Evolutionary conservation across 1,140 invertebrate genomes (phyloP), one percentile per base, ranked within the genome.

Genomic region (Muscidifurax raptorellus): DNA sequence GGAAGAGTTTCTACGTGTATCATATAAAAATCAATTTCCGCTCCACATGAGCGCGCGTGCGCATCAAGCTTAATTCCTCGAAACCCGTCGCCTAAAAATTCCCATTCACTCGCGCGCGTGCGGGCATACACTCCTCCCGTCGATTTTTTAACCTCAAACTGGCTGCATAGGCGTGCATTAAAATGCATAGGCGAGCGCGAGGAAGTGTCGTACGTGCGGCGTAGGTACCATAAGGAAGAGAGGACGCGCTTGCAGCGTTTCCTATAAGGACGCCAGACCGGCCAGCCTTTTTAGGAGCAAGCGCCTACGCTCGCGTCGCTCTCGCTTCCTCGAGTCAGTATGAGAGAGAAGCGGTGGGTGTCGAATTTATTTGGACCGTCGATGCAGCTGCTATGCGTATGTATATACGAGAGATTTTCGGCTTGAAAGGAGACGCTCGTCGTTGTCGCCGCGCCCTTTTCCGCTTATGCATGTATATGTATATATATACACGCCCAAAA

Each of bases 231-330:
- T 30, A 36, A 72, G 18, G 71, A 36, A 72, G 71, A 72, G 30
- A 36, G 18, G 71, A 36, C 15, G 32, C 25, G 69, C 15, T 28
- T 28, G 71, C n/a, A n/a, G n/a, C 71, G 18, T 36, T 72, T 72
- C 30, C 71, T 72, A 72, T 72, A 72, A n/a, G 30, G 71, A 59
- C 52, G 22, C 52, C 52, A 71, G 67, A 71, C 27, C 30, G 74
- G 52, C 47, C 32, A 10, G 40, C 74, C 59, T 78, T 78, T 78
- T 78, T 66, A 78, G 76, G 76, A 78, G 27, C 36, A n/a, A n/a
- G 59, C 76, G 76, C 76, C 76, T 27, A 78, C 76, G 76, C 72
- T 10, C 1, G 30, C 32, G 32, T 15, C 32, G 13, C 47, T 52
- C 47, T 52, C 15, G 13, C 47, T 52, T 22, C 18, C 47, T 52